Conservation (phyloP, 2,113 vertebrate species). For the Scophthalmus maximus region DNA sequence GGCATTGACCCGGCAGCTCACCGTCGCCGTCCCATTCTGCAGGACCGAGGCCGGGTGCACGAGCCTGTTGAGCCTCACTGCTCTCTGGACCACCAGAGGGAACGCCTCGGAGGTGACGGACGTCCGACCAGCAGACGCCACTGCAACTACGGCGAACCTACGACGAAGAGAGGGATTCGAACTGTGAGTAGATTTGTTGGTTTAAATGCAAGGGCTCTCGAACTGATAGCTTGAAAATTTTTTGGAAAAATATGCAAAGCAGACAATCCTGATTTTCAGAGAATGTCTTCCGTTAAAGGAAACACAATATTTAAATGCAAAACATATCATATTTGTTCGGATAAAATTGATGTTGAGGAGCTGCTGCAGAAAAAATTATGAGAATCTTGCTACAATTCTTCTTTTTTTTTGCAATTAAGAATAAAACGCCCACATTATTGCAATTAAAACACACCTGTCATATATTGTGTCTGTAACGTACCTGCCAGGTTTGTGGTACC, state of each 20-base stretch:
- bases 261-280: background rate
- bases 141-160: slow-evolving; percentile 82
- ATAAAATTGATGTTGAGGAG: background rate
- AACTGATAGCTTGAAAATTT: background rate
- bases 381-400: no score
- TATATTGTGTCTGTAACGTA: slow-evolving; percentile 22
- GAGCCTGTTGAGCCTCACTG: slow-evolving; percentile 81
- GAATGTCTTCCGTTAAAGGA: background rate
- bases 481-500: slow-evolving; percentile 79
- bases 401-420: no score
- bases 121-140: slow-evolving; percentile 49
- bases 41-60: slow-evolving; percentile 77
- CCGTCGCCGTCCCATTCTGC: slow-evolving; percentile 70
- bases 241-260: no score
- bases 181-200: background rate
- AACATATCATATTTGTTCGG: no score
- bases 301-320: background rate
- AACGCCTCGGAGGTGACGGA: slow-evolving; percentile 73
- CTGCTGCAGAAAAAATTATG: background rate
- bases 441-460: background rate
- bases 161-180: background rate
- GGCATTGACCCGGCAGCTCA: slow-evolving; percentile 81
- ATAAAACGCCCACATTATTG: background rate
- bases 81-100: slow-evolving; percentile 78
- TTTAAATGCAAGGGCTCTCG: background rate